Conservation (phyloP, 2,797 vertebrate species). For the Margarornis squamiger region DNA sequence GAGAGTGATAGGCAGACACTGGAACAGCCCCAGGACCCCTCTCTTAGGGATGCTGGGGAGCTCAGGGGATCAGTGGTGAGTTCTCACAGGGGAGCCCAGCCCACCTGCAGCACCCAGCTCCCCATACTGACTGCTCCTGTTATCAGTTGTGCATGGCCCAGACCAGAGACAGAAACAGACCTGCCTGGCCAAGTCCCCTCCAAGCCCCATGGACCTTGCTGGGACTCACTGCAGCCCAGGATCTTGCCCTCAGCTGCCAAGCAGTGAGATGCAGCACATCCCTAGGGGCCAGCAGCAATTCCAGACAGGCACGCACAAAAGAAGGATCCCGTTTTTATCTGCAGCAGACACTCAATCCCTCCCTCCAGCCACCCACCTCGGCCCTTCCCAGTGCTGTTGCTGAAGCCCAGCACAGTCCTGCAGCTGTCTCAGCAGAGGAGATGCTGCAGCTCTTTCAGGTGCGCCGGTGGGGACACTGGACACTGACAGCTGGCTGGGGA, state of each 20-base stretch:
- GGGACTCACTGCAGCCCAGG: background rate
- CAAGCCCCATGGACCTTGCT: rapidly evolving
- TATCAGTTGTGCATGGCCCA: background rate
- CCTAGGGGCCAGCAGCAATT: rapidly evolving
- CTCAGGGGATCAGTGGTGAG: background rate
- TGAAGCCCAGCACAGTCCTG: background rate
- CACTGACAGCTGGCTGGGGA: background rate
- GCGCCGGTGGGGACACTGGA: background rate
- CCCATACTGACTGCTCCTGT: rapidly evolving
- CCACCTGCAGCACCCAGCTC: background rate
- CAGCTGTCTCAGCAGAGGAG: background rate
- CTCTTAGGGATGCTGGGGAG: background rate
- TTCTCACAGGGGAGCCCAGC: background rate
- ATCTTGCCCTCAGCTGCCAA: background rate
- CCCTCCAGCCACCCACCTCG: background rate
- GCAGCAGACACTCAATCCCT: background rate
- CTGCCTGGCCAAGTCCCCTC: background rate
- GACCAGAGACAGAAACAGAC: background rate
- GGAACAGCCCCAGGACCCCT: rapidly evolving
- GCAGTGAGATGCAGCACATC: background rate
- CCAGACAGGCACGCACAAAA: background rate
- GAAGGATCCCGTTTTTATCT: background rate
- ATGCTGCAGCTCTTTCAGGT: background rate
- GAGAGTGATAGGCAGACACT: background rate
- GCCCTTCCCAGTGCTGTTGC: background rate